Conservation (phyloP, 1,140 invertebrate species). For the Drosophila subpulchrella region DNA sequence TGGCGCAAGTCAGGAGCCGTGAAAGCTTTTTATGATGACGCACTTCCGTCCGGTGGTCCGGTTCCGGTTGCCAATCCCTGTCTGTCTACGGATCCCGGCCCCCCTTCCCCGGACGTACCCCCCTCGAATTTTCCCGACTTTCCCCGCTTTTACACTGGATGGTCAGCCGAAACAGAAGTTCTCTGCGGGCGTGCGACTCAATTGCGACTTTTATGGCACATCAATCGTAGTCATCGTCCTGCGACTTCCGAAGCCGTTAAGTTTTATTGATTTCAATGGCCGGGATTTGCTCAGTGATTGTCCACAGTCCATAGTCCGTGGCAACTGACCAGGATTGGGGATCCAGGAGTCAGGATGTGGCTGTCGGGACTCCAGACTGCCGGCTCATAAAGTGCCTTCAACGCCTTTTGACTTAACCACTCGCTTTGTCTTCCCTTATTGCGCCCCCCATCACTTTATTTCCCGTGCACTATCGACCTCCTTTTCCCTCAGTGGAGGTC, state of each 20-base stretch:
- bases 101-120: background rate
- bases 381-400: constrained; percentile 80
- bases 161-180: constrained; percentile 46
- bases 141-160: constrained; percentile 29
- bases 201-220: constrained; percentile 82
- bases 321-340: constrained; percentile 29
- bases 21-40: constrained; percentile 82
- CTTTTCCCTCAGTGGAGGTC: constrained; percentile 41
- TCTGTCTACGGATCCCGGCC: constrained; percentile 21
- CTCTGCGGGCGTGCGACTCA: constrained; percentile 77
- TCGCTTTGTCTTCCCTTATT: constrained; percentile 70
- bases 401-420: constrained; percentile 79
- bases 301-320: constrained; percentile 26
- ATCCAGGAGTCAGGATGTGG: constrained; percentile 24
- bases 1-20: constrained; percentile 51
- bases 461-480: constrained; percentile 31
- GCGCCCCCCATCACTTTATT: constrained; percentile 1
- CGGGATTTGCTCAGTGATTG: constrained; percentile 77
- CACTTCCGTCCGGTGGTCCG: constrained; percentile 58
- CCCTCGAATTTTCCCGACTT: background rate
- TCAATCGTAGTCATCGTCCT: constrained; percentile 61
- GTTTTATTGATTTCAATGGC: constrained; percentile 83
- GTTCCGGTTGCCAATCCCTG: constrained; percentile 18
- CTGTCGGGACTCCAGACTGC: constrained; percentile 19
- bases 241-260: constrained; percentile 69